Percentiles rank a stretch among this genome's conserved stretches.
Conservation (phyloP, 1,140 invertebrate species). For the Drosophila insularis region DNA sequence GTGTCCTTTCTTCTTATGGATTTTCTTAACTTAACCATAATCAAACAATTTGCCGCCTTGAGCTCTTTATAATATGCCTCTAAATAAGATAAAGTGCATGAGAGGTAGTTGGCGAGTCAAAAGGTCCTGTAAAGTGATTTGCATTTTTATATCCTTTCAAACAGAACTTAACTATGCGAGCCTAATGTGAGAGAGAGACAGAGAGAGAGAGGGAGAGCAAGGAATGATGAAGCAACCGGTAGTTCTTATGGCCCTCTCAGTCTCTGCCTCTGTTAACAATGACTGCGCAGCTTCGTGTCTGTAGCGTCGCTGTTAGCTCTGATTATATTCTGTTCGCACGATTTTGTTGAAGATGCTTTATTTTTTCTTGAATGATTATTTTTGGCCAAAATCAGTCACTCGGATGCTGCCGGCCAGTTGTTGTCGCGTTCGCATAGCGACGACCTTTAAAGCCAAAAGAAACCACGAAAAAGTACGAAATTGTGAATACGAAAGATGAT, state of each 20-base stretch:
- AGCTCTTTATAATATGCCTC: slow-evolving; percentile 56
- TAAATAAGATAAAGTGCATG: slow-evolving; percentile 77
- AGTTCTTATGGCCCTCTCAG: slow-evolving; percentile 44
- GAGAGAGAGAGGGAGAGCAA: slow-evolving; percentile 18
- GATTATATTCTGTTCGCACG: slow-evolving; percentile 27
- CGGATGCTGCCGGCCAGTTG: slow-evolving; percentile 71
- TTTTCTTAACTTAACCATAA: slow-evolving; percentile 38
- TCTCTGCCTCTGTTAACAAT: slow-evolving; percentile 24
- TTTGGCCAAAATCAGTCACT: slow-evolving; percentile 66
- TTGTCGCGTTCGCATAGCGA: slow-evolving; percentile 50
- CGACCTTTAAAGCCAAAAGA: slow-evolving; percentile 10
- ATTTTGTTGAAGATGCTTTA: slow-evolving; percentile 23
- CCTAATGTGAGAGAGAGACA: neutral
- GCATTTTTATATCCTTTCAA: slow-evolving; percentile 58
- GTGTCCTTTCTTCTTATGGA: slow-evolving; percentile 30
- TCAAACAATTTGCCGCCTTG: slow-evolving; percentile 54
- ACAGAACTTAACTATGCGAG: neutral
- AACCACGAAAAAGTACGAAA: slow-evolving; percentile 22
- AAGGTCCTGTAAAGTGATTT: slow-evolving; percentile 55
- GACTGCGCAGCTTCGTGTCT: slow-evolving; percentile 31
- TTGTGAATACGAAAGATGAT: slow-evolving; percentile 7
- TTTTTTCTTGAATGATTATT: slow-evolving; percentile 8
- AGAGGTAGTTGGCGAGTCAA: neutral
- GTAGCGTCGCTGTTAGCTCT: slow-evolving; percentile 64
- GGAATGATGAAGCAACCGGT: slow-evolving; percentile 63